Conservation (phyloP, 2,888 invertebrate genomes). For the Helleia helle region DNA sequence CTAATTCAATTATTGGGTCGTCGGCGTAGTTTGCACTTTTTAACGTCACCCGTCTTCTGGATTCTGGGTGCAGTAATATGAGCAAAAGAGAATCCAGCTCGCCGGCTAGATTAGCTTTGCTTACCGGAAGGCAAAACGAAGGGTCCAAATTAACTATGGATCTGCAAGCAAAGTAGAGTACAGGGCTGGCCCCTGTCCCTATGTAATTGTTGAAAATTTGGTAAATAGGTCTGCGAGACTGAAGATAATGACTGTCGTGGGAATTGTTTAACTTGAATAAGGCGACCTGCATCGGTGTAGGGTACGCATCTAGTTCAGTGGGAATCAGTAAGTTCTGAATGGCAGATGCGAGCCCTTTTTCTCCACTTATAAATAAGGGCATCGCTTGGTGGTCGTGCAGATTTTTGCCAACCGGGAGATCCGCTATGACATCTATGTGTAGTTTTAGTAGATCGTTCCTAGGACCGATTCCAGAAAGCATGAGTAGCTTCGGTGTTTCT, state of each 20-base stretch:
- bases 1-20: slow-evolving; percentile 45
- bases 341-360: slow-evolving; percentile 30
- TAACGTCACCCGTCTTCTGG: slow-evolving; percentile 44
- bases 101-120: slow-evolving; percentile 32
- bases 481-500: slow-evolving; percentile 48
- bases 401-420: slow-evolving; percentile 55
- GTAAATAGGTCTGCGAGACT: slow-evolving; percentile 34
- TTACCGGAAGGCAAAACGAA: slow-evolving; percentile 33
- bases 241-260: slow-evolving; percentile 6
- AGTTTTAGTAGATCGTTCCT: slow-evolving; percentile 32
- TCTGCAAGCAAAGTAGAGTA: slow-evolving; percentile 31
- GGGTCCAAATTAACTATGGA: slow-evolving; percentile 29
- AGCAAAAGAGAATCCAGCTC: slow-evolving; percentile 36
- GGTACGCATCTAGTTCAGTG: slow-evolving; percentile 28
- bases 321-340: slow-evolving; percentile 24
- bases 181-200: slow-evolving; percentile 39
- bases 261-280: slow-evolving; percentile 34
- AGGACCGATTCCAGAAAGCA: slow-evolving; percentile 56
- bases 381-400: slow-evolving; percentile 45
- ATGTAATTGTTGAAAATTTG: slow-evolving; percentile 46
- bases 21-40: slow-evolving; percentile 40
- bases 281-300: slow-evolving; percentile 40
- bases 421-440: slow-evolving; percentile 33
- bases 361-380: slow-evolving; percentile 37
- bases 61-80: slow-evolving; percentile 42